Conservation (phyloP, 2,797 vertebrate genomes). For the Megaceryle alcyon region DNA sequence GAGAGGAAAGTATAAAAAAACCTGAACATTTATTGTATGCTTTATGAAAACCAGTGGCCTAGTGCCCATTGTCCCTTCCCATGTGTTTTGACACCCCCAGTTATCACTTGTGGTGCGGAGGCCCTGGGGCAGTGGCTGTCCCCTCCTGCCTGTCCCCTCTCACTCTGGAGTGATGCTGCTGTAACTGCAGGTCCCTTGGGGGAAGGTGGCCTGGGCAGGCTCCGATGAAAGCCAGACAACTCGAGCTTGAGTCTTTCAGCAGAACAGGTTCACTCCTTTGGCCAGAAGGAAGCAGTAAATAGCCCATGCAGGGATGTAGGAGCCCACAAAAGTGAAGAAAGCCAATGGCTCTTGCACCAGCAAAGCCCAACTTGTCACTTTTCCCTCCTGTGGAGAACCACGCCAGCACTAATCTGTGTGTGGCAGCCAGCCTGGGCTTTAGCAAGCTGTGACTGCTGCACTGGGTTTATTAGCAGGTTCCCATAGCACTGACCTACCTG, state of each 20-base stretch:
- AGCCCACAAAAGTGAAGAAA: neutral
- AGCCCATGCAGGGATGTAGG: neutral
- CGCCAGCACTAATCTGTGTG: neutral
- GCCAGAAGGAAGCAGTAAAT: neutral
- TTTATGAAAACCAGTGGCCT: neutral
- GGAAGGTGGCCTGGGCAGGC: neutral
- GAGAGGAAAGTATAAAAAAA: neutral
- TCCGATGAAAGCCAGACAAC: neutral
- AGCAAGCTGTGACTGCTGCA: neutral
- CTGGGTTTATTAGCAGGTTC: constrained; percentile 12
- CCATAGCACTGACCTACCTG: neutral
- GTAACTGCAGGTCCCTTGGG: neutral
- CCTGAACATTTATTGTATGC: accelerated
- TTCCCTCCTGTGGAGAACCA: neutral
- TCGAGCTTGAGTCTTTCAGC: neutral
- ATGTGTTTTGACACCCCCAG: neutral
- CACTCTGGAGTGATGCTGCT: accelerated
- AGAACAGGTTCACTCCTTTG: neutral
- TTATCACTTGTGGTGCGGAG: accelerated
- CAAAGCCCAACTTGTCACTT: neutral
- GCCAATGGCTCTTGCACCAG: neutral
- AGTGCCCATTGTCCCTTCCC: neutral
- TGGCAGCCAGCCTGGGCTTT: neutral
- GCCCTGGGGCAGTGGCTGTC: neutral
- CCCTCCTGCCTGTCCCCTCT: neutral